Conservation (phyloP, 2,113 vertebrate genomes). For the Phrynosoma platyrhinos region DNA sequence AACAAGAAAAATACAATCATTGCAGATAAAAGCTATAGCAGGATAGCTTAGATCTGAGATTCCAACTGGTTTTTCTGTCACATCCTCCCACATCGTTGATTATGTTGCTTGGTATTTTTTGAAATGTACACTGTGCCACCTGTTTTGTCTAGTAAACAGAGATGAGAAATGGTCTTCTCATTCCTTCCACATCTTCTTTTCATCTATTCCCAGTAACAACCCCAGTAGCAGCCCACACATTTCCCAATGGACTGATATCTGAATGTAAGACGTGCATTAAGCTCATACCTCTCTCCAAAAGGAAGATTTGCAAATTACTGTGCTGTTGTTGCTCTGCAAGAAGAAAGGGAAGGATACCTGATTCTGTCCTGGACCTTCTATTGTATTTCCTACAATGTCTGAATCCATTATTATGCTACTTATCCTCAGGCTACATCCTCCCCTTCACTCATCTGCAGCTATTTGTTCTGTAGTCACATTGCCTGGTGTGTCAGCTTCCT, state of each 20-base stretch:
- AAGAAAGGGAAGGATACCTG: neutral
- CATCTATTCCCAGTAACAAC: too few species aligned
- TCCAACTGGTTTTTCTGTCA: neutral
- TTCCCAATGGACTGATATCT: too few species aligned
- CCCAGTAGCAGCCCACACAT: too few species aligned
- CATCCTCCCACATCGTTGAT: neutral
- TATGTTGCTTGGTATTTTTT: neutral
- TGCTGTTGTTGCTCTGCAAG: neutral
- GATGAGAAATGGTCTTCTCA: neutral
- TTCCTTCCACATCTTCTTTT: too few species aligned
- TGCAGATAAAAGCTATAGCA: slow-evolving; percentile 11
- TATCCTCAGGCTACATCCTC: neutral
- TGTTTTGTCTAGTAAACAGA: neutral
- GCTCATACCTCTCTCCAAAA: too few species aligned
- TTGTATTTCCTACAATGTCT: neutral
- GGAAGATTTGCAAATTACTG: neutral
- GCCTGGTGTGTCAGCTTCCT: neutral
- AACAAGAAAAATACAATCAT: neutral
- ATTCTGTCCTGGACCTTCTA: neutral
- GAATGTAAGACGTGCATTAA: too few species aligned
- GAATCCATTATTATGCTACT: neutral
- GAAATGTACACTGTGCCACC: neutral
- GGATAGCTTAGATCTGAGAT: neutral
- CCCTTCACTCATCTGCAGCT: neutral
- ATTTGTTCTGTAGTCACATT: neutral